Conservation (phyloP, 2,797 vertebrate genomes). For the Hoplostethus mediterraneus region DNA sequence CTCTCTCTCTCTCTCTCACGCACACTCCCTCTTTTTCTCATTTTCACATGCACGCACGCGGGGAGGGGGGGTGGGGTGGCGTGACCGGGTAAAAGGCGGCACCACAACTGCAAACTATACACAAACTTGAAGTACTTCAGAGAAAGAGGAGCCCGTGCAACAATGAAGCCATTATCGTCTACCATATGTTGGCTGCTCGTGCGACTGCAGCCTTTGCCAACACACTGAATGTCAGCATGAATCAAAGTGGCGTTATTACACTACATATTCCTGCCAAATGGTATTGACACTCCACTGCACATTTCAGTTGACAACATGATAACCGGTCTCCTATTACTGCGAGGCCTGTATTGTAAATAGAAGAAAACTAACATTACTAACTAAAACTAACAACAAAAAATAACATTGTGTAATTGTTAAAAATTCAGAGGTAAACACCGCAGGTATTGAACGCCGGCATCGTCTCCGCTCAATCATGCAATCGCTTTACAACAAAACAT, state of each 20-base stretch:
- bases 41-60: background rate
- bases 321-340: background rate
- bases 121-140: background rate
- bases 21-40: background rate
- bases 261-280: background rate
- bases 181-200: background rate
- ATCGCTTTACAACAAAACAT: background rate
- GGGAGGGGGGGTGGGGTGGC: too few species aligned
- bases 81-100: background rate
- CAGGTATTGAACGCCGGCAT: too few species aligned
- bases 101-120: background rate
- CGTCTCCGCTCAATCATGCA: too few species aligned
- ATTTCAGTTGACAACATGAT: background rate
- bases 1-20: conserved; percentile 5
- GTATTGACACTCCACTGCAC: background rate
- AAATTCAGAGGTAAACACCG: too few species aligned
- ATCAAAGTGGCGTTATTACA: background rate
- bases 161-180: background rate
- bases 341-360: background rate
- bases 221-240: background rate
- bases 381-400: too few species aligned
- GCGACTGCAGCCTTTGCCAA: background rate
- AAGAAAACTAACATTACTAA: too few species aligned
- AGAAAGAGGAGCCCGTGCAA: background rate
- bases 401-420: background rate